Evolutionary conservation across 2,888 invertebrate species (phyloP).

Genomic region (Phortica okadai): DNA sequence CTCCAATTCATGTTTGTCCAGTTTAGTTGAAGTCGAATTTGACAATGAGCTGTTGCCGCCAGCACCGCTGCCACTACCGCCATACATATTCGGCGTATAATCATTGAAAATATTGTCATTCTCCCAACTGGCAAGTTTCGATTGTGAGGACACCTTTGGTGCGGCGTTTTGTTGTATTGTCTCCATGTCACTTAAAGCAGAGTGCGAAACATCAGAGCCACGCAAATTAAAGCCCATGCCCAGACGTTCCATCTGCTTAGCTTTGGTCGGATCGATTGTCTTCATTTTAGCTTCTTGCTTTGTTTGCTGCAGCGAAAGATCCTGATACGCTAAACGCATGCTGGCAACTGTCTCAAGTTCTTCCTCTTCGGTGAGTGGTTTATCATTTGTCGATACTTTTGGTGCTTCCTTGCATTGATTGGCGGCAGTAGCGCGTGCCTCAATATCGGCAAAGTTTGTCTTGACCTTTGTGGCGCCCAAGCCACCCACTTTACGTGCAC

Average conservation of each 20-base stretch:
- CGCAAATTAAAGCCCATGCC: conserved; percentile 88
- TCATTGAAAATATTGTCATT: conserved; percentile 69
- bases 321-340: conserved; percentile 87
- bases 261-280: conserved; percentile 87
- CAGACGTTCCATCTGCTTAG: conserved; percentile 91
- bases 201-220: conserved; percentile 84
- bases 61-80: conserved; percentile 44
- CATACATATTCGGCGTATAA: conserved; percentile 64
- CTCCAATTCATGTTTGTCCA: conserved; percentile 72
- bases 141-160: conserved; percentile 60
- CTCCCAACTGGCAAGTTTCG: conserved; percentile 60
- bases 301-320: conserved; percentile 82
- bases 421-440: conserved; percentile 90
- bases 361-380: conserved; percentile 78
- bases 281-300: conserved; percentile 85
- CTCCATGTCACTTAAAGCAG: conserved; percentile 93
- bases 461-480: conserved; percentile 96
- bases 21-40: conserved; percentile 53
- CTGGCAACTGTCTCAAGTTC: conserved; percentile 84
- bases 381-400: conserved; percentile 60
- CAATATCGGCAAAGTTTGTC: conserved; percentile 96
- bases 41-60: conserved; percentile 25
- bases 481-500: conserved; percentile 85
- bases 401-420: conserved; percentile 82
- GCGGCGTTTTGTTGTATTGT: conserved; percentile 89